These are phyloP conservation scores for Laterallus jamaicensis DNA, from an alignment of 2,113 vertebrate species.

Conservation along the genomic window DNA sequence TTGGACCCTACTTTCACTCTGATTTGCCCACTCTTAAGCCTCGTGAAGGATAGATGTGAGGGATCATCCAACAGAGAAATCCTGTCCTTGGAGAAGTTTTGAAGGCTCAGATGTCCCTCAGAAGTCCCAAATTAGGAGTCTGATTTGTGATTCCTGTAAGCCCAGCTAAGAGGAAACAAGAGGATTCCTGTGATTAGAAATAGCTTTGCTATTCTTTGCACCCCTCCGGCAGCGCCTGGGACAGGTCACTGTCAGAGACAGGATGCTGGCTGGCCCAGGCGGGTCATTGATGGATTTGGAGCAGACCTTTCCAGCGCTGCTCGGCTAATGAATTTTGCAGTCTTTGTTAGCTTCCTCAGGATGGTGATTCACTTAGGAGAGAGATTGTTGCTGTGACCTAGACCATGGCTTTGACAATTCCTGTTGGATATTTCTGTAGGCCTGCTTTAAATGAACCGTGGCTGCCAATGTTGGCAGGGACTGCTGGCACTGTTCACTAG, in stretches of 20 bases:
- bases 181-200: background rate
- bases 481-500: background rate
- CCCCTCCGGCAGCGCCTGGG: background rate
- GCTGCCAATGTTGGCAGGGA: background rate
- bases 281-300: background rate
- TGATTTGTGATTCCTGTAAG: background rate
- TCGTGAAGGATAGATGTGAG: background rate
- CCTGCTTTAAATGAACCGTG: background rate
- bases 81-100: background rate
- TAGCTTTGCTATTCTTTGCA: background rate
- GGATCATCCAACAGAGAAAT: background rate
- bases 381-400: slow-evolving; percentile 17
- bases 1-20: background rate
- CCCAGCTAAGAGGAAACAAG: background rate
- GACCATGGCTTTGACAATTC: background rate
- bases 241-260: background rate
- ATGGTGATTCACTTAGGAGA: background rate
- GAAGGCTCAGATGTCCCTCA: background rate
- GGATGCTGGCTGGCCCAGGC: slow-evolving; percentile 4
- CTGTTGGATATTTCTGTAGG: background rate
- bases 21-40: background rate
- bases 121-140: background rate
- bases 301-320: background rate
- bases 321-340: slow-evolving; percentile 51
- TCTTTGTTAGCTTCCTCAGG: background rate